Percentiles rank a stretch among this genome's conserved stretches.
These are phyloP conservation scores for Aproaerema taeniolella DNA, from an alignment of 2,888 invertebrate genomes.

Conservation along the genomic window DNA sequence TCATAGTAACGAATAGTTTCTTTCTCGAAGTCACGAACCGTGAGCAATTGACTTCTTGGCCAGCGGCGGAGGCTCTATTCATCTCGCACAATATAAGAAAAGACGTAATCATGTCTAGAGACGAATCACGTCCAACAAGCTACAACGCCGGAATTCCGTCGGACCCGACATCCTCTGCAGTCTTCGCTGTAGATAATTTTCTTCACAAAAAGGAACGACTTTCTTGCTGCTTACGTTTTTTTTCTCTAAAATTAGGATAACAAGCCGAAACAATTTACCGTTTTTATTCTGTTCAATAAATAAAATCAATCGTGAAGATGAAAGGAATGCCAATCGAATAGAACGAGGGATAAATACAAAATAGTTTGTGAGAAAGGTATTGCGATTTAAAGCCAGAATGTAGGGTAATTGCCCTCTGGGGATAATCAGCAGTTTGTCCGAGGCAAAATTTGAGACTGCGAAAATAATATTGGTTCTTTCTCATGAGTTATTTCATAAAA, in stretches of 20 bases:
- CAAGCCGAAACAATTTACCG: conserved; percentile 29
- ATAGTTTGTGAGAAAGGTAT: neutral
- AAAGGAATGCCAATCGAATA: conserved; percentile 5
- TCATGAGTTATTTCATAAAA: too few relatives aligned
- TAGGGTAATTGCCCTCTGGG: too few relatives aligned
- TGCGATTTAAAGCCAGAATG: too few relatives aligned
- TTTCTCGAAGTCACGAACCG: conserved; percentile 41
- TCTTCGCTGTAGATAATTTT: conserved; percentile 47
- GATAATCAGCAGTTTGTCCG: too few relatives aligned
- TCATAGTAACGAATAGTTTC: conserved; percentile 24
- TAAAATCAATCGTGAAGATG: conserved; percentile 6
- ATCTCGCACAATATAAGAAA: conserved; percentile 65
- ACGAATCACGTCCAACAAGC: conserved; percentile 66
- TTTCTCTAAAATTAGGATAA: conserved; percentile 40
- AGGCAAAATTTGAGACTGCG: too few relatives aligned
- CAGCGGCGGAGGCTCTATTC: conserved; percentile 47
- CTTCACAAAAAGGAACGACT: conserved; percentile 42
- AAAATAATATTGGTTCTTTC: too few relatives aligned
- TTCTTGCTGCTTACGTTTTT: conserved; percentile 28
- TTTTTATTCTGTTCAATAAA: conserved; percentile 12
- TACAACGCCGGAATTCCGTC: conserved; percentile 70
- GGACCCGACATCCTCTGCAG: conserved; percentile 43
- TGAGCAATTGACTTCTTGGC: conserved; percentile 55
- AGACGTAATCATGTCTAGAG: conserved; percentile 64
- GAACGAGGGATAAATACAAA: neutral